A percentile compares a stretch with the other conserved stretches of the same genome.
phyloP scores from a whole-genome alignment of 2,797 vertebrate genomes.

The Pteropus rufus region DNA sequence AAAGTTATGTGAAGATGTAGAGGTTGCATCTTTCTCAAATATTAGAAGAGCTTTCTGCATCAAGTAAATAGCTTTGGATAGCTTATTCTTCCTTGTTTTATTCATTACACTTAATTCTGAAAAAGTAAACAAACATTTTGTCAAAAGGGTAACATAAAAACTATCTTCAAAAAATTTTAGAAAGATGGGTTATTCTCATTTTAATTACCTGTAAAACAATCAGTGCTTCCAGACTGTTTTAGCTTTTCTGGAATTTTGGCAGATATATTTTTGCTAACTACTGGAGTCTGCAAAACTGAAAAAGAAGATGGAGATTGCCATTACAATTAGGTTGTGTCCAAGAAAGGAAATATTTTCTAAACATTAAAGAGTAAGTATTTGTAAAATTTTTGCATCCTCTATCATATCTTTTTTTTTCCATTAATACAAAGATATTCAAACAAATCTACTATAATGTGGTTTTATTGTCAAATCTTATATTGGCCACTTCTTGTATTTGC shows the following conservation, averaged over 20 bases:
- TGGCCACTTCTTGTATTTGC: not conserved
- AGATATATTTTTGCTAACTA: slow-evolving; percentile 24
- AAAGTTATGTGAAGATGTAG: slow-evolving; percentile 79
- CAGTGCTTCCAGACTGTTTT: slow-evolving; percentile 20
- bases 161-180: not conserved
- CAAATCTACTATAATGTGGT: not conserved
- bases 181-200: not conserved
- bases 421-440: slow-evolving; percentile 30
- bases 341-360: slow-evolving; percentile 16
- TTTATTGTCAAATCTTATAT: not conserved
- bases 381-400: not conserved
- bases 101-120: slow-evolving; percentile 86
- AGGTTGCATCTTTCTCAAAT: slow-evolving; percentile 77
- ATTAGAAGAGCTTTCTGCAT: slow-evolving; percentile 89
- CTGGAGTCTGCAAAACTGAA: slow-evolving; percentile 66
- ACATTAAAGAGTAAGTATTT: slow-evolving; percentile 1
- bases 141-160: not conserved
- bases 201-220: slow-evolving; percentile 81
- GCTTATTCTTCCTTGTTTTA: slow-evolving; percentile 90
- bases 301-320: not conserved
- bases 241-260: slow-evolving; percentile 57
- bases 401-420: not conserved
- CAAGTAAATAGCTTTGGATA: slow-evolving; percentile 91
- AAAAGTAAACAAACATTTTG: slow-evolving; percentile 68
- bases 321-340: not conserved